A percentile compares a stretch with the other conserved stretches of the same genome.
phyloP scores from a whole-genome alignment of 2,888 invertebrate genomes.

The Leptinotarsa haldemani region DNA sequence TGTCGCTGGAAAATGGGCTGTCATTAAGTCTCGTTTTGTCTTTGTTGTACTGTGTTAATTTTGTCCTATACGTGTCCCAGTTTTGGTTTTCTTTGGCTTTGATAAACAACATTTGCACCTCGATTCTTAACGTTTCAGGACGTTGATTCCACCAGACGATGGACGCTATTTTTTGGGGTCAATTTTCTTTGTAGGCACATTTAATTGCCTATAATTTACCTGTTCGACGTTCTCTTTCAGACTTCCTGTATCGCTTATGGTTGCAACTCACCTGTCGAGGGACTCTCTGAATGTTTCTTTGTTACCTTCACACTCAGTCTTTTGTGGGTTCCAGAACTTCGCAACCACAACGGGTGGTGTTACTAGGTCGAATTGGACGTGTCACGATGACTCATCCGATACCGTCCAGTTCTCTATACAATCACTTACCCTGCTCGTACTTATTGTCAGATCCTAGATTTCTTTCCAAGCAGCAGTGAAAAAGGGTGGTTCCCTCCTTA shows the following conservation, averaged over 20 bases:
- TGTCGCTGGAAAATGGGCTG: constrained; percentile 7
- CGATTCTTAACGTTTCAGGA: background rate
- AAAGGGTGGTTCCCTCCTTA: no score
- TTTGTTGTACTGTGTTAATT: constrained; percentile 22
- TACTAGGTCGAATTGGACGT: constrained; percentile 1
- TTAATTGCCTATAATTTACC: background rate
- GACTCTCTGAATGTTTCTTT: constrained; percentile 18
- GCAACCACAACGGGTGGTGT: background rate
- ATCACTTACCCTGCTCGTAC: background rate
- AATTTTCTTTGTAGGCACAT: constrained; percentile 10
- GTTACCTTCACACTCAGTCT: constrained; percentile 19
- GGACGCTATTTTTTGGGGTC: background rate
- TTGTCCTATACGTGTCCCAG: constrained; percentile 18
- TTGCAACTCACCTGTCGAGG: background rate
- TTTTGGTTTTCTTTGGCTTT: constrained; percentile 23
- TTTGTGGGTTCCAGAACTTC: constrained; percentile 16
- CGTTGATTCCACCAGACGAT: constrained; percentile 22
- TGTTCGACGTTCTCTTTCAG: constrained; percentile 9
- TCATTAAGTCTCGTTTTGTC: constrained; percentile 27
- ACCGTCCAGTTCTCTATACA: background rate
- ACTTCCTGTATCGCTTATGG: background rate
- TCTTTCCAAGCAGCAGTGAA: background rate
- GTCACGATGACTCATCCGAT: constrained; percentile 16
- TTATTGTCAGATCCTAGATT: background rate
- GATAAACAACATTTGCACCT: constrained; percentile 27